Conservation (phyloP, 2,888 invertebrate genomes). For the Calephelis perditalis region DNA sequence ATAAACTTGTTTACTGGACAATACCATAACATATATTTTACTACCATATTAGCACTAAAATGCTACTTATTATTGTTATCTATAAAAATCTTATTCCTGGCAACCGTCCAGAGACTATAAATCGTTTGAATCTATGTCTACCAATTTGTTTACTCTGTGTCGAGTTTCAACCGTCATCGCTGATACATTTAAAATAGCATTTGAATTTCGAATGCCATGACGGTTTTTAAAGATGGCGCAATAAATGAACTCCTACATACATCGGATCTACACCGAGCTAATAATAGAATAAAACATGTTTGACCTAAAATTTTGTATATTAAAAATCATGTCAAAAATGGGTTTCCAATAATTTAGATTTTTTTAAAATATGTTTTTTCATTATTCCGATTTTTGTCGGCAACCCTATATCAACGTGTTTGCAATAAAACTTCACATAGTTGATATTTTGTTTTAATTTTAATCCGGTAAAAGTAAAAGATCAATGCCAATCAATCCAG, state of each 20-base stretch:
- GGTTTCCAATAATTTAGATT: no score
- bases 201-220: not conserved
- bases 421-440: no score
- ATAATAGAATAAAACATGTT: no score
- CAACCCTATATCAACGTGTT: not conserved
- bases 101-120: not conserved
- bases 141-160: not conserved
- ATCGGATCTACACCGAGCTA: no score
- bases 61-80: no score
- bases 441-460: no score
- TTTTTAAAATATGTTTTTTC: not conserved
- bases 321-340: no score
- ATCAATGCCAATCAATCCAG: no score
- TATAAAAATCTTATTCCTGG: not conserved
- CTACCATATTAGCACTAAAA: slow-evolving; percentile 2
- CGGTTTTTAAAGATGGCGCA: not conserved
- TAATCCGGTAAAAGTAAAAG: no score
- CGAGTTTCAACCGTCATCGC: not conserved
- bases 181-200: not conserved
- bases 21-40: not conserved
- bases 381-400: not conserved
- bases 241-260: not conserved
- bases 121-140: not conserved
- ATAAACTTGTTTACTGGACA: slow-evolving; percentile 4
- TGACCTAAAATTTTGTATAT: no score